Percentiles rank a stretch among this genome's conserved stretches.
These are phyloP conservation scores for Typhlomys cinereus DNA, from an alignment of 2,113 vertebrate genomes.

Conservation along the genomic window DNA sequence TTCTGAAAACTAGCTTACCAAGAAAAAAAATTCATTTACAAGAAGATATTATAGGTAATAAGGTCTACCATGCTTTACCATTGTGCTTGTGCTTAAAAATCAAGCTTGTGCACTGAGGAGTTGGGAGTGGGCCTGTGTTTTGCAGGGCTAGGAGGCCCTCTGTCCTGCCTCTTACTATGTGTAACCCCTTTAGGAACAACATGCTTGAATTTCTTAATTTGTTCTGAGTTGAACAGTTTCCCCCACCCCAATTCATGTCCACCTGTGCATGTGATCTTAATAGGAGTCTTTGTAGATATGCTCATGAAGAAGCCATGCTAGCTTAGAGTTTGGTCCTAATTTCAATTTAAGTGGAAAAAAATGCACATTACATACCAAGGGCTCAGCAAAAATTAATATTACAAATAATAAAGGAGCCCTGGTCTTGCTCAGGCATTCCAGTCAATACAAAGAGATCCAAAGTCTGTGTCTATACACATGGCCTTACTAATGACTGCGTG, in stretches of 20 bases:
- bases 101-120: not conserved
- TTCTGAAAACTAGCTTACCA: not conserved
- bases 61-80: not conserved
- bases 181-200: not conserved
- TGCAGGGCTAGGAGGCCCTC: not conserved
- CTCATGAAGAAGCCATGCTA: not conserved
- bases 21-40: not conserved
- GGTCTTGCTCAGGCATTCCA: not conserved
- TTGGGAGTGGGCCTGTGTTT: not conserved
- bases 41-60: not conserved
- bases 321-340: not conserved
- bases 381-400: slow-evolving; percentile 17
- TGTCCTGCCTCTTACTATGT: not conserved
- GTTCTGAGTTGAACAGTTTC: not conserved
- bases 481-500: not conserved
- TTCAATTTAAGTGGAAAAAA: not conserved
- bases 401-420: not conserved
- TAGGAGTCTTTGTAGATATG: not conserved
- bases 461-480: not conserved
- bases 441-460: not conserved
- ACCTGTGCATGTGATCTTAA: not conserved
- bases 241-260: not conserved
- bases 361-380: not conserved
- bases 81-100: slow-evolving; percentile 14
- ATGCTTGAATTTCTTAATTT: slow-evolving; percentile 17